These are phyloP conservation scores for Halocynthia roretzi DNA, from an alignment of 23 tunicate species.

Conservation along the genomic window DNA sequence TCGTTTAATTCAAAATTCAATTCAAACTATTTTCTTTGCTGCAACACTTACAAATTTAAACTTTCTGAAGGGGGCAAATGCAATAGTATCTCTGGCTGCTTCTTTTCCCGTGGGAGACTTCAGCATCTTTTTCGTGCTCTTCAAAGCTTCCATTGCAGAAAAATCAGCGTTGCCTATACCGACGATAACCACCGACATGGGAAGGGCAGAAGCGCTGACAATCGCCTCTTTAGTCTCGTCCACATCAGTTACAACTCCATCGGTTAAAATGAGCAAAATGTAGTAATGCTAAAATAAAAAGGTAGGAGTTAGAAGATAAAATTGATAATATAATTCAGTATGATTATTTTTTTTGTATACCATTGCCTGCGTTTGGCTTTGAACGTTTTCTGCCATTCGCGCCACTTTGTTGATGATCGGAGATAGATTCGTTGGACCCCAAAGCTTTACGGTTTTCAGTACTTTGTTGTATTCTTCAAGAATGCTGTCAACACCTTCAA, in stretches of 20 bases:
- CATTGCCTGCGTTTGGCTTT: too few relatives aligned
- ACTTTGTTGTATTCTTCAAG: conserved; percentile 47
- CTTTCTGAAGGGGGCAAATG: conserved; percentile 9
- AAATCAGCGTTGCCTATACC: conserved; percentile 27
- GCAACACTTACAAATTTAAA: conserved; percentile 4
- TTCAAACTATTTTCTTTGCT: too few relatives aligned
- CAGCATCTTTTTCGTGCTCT: neutral
- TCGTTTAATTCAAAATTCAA: too few relatives aligned
- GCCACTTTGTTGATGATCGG: conserved; percentile 85
- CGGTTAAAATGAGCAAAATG: conserved; percentile 60
- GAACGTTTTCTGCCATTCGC: conserved; percentile 26
- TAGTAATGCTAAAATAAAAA: conserved; percentile 41
- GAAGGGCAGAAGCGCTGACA: conserved; percentile 56
- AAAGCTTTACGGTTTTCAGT: conserved; percentile 40
- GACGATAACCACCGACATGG: conserved; percentile 73
- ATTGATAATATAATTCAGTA: too few relatives aligned
- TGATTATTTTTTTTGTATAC: too few relatives aligned
- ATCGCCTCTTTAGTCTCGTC: conserved; percentile 55
- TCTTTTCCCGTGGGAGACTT: conserved; percentile 6
- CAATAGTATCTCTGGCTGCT: conserved; percentile 1
- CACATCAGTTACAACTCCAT: conserved; percentile 77
- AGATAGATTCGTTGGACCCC: conserved; percentile 90
- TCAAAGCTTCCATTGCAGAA: conserved; percentile 12
- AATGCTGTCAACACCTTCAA: conserved; percentile 57
- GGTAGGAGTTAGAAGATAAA: neutral